Evolutionary conservation across 64 coral and sea anemone genomes (phyloP).

Genomic region (Exaiptasia diaphana): DNA sequence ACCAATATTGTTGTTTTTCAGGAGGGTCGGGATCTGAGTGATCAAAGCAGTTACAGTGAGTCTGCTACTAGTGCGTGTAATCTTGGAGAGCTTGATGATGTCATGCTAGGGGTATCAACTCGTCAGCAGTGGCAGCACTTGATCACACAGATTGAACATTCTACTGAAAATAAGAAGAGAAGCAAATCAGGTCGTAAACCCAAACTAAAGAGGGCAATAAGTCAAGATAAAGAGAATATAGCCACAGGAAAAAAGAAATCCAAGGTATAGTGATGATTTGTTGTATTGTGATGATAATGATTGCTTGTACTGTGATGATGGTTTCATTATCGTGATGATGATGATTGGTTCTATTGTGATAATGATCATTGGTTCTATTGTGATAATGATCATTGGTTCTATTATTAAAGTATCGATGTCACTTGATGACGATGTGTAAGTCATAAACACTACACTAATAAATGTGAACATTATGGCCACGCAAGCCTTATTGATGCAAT

Average conservation of each 20-base stretch:
- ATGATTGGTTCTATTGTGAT: too few relatives aligned
- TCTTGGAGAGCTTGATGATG: constrained; percentile 93
- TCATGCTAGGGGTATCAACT: constrained; percentile 84
- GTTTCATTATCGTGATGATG: too few relatives aligned
- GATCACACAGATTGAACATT: constrained; percentile 78
- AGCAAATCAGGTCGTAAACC: constrained; percentile 5
- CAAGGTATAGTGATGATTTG: constrained; percentile 52
- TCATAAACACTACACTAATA: too few relatives aligned
- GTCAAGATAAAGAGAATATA: constrained; percentile 10
- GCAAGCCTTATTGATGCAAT: too few relatives aligned
- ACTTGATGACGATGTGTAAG: too few relatives aligned
- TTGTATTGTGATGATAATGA: too few relatives aligned
- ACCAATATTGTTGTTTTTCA: constrained; percentile 7
- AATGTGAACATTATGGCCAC: too few relatives aligned
- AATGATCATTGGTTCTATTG: too few relatives aligned
- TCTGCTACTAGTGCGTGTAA: constrained; percentile 62
- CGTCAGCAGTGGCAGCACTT: constrained; percentile 90
- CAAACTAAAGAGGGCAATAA: constrained; percentile 10
- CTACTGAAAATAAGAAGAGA: constrained; percentile 36
- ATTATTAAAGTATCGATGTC: too few relatives aligned
- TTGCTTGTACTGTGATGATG: too few relatives aligned
- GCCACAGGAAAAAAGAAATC: constrained; percentile 16
- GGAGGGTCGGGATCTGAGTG: constrained; percentile 82
- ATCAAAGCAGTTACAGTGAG: constrained; percentile 71
- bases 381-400: too few relatives aligned